Evolutionary conservation across 2,888 invertebrate genomes (phyloP), one percentile per base, ranked within the genome.

Genomic region (Furcula furcula): DNA sequence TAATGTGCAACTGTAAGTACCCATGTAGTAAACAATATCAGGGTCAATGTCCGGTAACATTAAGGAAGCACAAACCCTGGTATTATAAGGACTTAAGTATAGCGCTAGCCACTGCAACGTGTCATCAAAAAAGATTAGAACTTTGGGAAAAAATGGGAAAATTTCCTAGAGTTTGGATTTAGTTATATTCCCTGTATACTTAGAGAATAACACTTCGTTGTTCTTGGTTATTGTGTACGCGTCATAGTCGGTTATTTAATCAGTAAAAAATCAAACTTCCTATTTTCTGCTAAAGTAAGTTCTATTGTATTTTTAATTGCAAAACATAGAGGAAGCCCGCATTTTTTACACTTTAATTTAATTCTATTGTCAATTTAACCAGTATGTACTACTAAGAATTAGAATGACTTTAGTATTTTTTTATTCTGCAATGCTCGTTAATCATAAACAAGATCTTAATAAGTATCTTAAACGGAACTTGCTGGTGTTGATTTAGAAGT

Each of bases 11-110:
- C 67, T 67, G 76, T 76, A 76, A 74, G 65, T 63, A 62, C 66
- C 76, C 66, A 77, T 81, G 79, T 72, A 65, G 65, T 58, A 65
- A 62, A 71, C 67, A 53, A 52, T 54, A 56, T 40, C 47, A 38
- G 33, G 76, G 72, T 75, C 70, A 66, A 39, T 54, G 79, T 72
- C 68, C 83, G 55, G 40, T 44, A 72, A 80, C 76, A 80, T 79
- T 83, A 81, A 49, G 60, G 53, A 55, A 54, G 57, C 54, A 55
- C 59, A 55, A 64, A 70, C 69, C 68, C 37, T 58, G 45, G 55
- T 30, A 11, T 31, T 30, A 31, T 46, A 38, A 35, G 16, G 40
- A 26, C 41, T 48, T n/a, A n/a, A n/a, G n/a, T n/a, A n/a, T n/a
- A n/a, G n/a, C n/a, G n/a, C n/a, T n/a, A n/a, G n/a, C n/a, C n/a